Percentiles rank a stretch among this genome's conserved stretches.
These are phyloP conservation scores for Nesogale talazaci DNA, from an alignment of 2,113 vertebrate species.

Conservation along the genomic window DNA sequence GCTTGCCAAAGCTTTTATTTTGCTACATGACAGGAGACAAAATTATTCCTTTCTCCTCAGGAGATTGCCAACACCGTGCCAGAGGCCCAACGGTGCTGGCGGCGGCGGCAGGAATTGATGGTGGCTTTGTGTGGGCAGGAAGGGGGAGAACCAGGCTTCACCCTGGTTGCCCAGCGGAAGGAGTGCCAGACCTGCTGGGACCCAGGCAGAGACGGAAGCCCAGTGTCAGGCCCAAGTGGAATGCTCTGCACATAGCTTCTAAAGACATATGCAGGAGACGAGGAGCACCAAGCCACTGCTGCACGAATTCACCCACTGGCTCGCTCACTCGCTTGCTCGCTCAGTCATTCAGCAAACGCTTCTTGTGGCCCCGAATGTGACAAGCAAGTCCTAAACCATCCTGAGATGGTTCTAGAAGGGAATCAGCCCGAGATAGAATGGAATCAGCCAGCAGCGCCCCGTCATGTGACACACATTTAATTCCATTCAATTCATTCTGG, in stretches of 20 bases:
- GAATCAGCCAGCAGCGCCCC: not conserved
- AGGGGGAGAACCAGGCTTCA: not conserved
- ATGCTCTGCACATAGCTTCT: not conserved
- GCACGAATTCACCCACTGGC: not conserved
- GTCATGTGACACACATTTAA: not conserved
- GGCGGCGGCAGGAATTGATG: not conserved
- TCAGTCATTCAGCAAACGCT: not conserved
- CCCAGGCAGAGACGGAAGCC: not conserved
- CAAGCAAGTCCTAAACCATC: not conserved
- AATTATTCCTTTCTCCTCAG: constrained; percentile 78
- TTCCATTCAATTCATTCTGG: constrained; percentile 50
- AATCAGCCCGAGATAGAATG: not conserved
- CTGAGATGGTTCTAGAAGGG: no score
- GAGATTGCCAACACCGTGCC: constrained; percentile 57
- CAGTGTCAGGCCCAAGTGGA: fast-evolving
- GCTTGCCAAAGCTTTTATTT: constrained; percentile 80
- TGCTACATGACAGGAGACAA: constrained; percentile 59
- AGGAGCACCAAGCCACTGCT: not conserved
- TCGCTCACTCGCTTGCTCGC: no score
- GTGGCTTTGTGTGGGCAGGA: constrained; percentile 19
- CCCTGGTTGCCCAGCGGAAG: not conserved
- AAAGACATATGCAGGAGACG: not conserved
- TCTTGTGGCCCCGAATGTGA: not conserved
- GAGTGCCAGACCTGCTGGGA: not conserved
- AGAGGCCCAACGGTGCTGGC: not conserved